A percentile compares a stretch with the other conserved stretches of the same genome.
phyloP scores from a whole-genome alignment of 92 coral and sea anemone species.

The Montipora capitata region DNA sequence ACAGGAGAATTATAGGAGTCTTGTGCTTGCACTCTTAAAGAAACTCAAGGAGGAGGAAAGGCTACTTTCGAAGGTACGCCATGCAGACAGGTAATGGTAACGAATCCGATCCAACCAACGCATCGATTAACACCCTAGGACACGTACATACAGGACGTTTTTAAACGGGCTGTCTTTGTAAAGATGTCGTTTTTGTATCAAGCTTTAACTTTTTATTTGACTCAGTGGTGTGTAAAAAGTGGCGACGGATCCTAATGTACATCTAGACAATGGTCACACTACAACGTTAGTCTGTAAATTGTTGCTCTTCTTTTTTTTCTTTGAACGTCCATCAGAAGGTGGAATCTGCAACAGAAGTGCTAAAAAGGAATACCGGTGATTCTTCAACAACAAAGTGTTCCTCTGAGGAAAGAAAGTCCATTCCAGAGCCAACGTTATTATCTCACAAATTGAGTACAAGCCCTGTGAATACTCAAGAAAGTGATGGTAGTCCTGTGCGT shows the following conservation, averaged over 20 bases:
- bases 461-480: background rate
- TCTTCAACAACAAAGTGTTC: background rate
- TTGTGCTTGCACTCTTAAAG: slow-evolving; percentile 71
- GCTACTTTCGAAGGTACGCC: slow-evolving; percentile 21
- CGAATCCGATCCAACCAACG: no score
- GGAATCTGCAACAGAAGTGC: slow-evolving; percentile 14
- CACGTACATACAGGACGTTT: no score
- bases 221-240: no score
- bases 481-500: slow-evolving; percentile 46
- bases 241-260: no score
- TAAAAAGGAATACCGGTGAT: background rate
- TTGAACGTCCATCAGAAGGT: slow-evolving; percentile 15
- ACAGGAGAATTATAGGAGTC: slow-evolving; percentile 79
- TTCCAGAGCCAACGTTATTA: background rate
- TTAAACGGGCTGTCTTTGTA: no score
- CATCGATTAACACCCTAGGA: no score
- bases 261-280: no score
- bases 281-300: no score
- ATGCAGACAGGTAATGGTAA: no score
- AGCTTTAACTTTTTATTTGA: no score
- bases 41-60: slow-evolving; percentile 69
- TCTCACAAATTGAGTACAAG: slow-evolving; percentile 23
- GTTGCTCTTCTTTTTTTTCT: background rate
- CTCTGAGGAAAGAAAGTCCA: background rate
- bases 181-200: no score